These are phyloP conservation scores for Rana temporaria DNA, from an alignment of 2,113 vertebrate species.

Conservation along the genomic window DNA sequence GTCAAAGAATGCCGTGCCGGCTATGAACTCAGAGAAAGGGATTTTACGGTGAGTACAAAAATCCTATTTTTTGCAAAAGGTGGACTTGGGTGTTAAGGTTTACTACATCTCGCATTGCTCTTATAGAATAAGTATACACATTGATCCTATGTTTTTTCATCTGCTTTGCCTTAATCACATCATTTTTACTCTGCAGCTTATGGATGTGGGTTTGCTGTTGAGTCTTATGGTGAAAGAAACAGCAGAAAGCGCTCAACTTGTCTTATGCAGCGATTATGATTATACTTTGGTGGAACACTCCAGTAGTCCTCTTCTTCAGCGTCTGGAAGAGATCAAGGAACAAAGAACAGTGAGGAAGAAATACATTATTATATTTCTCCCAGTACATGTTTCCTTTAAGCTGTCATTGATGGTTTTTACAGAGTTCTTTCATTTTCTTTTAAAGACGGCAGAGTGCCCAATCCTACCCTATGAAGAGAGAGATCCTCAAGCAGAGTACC, in stretches of 20 bases:
- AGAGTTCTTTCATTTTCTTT: no score
- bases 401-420: neutral
- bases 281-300: slow-evolving; percentile 58
- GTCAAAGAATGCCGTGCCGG: no score
- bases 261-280: neutral
- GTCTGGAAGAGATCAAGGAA: slow-evolving; percentile 66
- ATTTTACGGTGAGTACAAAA: no score
- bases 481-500: neutral
- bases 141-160: neutral
- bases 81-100: no score
- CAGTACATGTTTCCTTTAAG: neutral
- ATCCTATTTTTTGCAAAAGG: no score
- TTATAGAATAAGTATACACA: neutral
- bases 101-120: no score
- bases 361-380: neutral
- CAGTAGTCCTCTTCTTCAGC: slow-evolving; percentile 73
- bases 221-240: slow-evolving; percentile 72
- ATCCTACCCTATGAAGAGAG: neutral
- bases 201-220: slow-evolving; percentile 73
- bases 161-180: neutral
- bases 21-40: no score
- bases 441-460: neutral
- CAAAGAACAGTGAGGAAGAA: slow-evolving; percentile 68
- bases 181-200: slow-evolving; percentile 57
- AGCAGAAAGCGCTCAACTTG: slow-evolving; percentile 71